phyloP scores from a whole-genome alignment of 1,140 invertebrate species.

The Scylla paramamosain region DNA sequence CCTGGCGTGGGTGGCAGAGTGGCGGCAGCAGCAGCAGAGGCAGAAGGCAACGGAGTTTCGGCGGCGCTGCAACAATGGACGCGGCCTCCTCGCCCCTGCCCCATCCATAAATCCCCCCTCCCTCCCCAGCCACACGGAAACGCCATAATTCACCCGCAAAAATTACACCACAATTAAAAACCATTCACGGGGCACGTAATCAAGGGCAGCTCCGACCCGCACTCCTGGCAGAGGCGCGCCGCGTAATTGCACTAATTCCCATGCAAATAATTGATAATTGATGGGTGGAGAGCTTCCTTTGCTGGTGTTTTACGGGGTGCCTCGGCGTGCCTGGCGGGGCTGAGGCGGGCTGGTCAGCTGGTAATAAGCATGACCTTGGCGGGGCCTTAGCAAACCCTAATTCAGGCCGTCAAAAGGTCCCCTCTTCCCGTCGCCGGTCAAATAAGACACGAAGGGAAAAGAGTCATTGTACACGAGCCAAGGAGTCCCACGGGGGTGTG shows the following conservation, averaged over 20 bases:
- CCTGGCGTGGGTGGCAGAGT: too few species aligned
- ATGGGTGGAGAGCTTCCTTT: constrained; percentile 34
- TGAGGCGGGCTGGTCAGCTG: neutral
- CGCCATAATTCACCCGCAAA: constrained; percentile 15
- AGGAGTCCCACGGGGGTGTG: neutral
- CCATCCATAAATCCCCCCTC: neutral
- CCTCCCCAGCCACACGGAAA: neutral
- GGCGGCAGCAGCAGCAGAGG: too few species aligned
- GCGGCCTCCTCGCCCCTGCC: neutral
- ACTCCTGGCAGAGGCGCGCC: neutral
- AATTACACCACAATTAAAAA: constrained; percentile 38
- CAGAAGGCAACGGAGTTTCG: too few species aligned
- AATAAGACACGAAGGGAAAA: too few species aligned
- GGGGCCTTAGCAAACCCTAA: too few species aligned
- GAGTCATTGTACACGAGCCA: neutral
- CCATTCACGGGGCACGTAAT: neutral
- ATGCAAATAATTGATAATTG: constrained; percentile 29
- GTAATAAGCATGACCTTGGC: neutral
- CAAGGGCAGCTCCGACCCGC: neutral
- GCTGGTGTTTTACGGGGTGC: neutral
- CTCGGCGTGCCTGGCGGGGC: neutral
- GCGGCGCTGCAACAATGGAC: neutral
- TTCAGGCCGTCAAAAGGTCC: too few species aligned
- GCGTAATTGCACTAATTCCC: constrained; percentile 15
- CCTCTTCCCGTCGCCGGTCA: too few species aligned